A percentile compares a stretch with the other conserved stretches of the same genome.
Evolutionary conservation across 2,888 invertebrate genomes (phyloP).

Genomic region (Petrophora chlorosata): DNA sequence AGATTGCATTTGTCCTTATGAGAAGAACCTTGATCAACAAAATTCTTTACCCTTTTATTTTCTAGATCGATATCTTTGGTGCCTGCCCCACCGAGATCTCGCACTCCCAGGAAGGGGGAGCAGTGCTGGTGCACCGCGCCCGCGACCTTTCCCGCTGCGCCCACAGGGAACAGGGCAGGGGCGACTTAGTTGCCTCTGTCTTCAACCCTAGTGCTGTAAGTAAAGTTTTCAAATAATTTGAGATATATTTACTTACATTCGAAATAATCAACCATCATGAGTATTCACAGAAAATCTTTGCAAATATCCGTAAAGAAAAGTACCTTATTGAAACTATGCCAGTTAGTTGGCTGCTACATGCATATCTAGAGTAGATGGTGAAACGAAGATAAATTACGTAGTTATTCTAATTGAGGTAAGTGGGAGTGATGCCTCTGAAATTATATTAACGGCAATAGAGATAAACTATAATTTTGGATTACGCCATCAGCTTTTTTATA

Average conservation of each 20-base stretch:
- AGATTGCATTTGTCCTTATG: too few species aligned
- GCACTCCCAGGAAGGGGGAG: slow-evolving; percentile 80
- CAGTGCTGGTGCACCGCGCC: slow-evolving; percentile 84
- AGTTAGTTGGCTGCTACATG: too few species aligned
- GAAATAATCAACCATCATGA: not conserved
- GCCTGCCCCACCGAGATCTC: slow-evolving; percentile 90
- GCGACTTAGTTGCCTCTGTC: slow-evolving; percentile 82
- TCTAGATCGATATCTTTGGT: slow-evolving; percentile 91
- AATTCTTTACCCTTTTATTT: not conserved
- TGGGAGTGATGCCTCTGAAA: too few species aligned
- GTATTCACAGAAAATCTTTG: not conserved
- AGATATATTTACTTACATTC: not conserved
- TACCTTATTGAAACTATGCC: too few species aligned
- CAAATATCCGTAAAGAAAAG: too few species aligned
- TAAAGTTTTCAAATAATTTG: slow-evolving; percentile 23
- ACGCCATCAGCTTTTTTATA: too few species aligned
- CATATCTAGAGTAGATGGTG: too few species aligned
- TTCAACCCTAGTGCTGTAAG: slow-evolving; percentile 81
- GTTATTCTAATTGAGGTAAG: too few species aligned
- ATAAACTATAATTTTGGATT: too few species aligned
- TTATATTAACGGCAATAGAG: too few species aligned
- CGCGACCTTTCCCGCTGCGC: slow-evolving; percentile 89
- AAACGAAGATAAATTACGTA: too few species aligned
- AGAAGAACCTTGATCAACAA: not conserved
- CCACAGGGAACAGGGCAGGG: slow-evolving; percentile 87